A percentile compares a stretch with the other conserved stretches of the same genome.
These are phyloP conservation scores for Psylliodes chrysocephalus DNA, from an alignment of 2,888 invertebrate species.

Conservation along the genomic window DNA sequence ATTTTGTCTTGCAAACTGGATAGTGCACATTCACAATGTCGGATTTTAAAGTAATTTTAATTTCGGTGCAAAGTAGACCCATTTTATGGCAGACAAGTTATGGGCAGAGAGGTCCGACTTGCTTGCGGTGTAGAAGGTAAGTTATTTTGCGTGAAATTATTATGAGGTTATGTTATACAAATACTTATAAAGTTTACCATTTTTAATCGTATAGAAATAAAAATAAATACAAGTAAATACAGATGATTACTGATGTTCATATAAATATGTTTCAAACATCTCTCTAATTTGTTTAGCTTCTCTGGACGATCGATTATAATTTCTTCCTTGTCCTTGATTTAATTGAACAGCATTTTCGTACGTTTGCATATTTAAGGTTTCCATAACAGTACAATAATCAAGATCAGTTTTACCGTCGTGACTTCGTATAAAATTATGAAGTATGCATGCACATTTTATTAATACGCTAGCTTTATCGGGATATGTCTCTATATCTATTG, in stretches of 20 bases:
- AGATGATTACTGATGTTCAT: too few relatives aligned
- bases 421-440: conserved; percentile 28
- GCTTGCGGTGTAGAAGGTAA: conserved; percentile 17
- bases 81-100: conserved; percentile 44
- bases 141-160: too few relatives aligned
- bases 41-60: too few relatives aligned
- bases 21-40: too few relatives aligned
- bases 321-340: conserved; percentile 18
- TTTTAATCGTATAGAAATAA: not conserved
- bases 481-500: conserved; percentile 31
- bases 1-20: too few relatives aligned
- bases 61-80: too few relatives aligned
- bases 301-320: conserved; percentile 13
- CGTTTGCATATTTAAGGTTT: conserved; percentile 17
- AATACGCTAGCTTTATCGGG: conserved; percentile 20
- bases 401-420: conserved; percentile 23
- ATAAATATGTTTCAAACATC: conserved; percentile 25
- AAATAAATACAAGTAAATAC: too few relatives aligned
- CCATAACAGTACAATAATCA: conserved; percentile 26
- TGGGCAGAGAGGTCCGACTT: conserved; percentile 2
- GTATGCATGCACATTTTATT: conserved; percentile 35
- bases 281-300: conserved; percentile 23
- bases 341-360: conserved; percentile 7
- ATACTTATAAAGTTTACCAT: not conserved
- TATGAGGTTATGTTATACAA: conserved; percentile 6